A percentile compares a stretch with the other conserved stretches of the same genome.
Evolutionary conservation across 1,140 invertebrate genomes (phyloP).

Genomic region (Brachionus plicatilis): DNA sequence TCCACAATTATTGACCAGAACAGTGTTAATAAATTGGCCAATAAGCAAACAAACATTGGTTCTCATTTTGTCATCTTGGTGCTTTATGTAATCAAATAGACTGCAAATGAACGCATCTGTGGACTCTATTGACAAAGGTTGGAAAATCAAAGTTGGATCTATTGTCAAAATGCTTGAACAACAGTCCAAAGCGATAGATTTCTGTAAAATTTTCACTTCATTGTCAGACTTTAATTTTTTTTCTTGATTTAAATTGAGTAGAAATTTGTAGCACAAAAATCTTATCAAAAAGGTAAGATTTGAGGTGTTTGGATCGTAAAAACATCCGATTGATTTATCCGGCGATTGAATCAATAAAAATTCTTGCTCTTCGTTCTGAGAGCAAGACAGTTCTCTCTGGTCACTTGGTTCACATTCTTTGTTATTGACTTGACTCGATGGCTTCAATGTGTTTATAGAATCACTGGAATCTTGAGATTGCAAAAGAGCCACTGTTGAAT

Average conservation of each 20-base stretch:
- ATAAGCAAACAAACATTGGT: not conserved
- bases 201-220: constrained; percentile 72
- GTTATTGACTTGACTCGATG: constrained; percentile 42
- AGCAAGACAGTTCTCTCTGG: not conserved
- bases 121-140: constrained; percentile 21
- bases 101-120: not conserved
- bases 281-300: constrained; percentile 70
- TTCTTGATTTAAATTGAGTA: constrained; percentile 63
- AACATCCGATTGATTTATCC: constrained; percentile 42
- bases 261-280: constrained; percentile 68
- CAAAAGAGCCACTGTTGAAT: not conserved
- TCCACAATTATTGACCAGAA: constrained; percentile 42
- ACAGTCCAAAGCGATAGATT: constrained; percentile 71
- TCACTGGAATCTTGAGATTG: not conserved
- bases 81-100: constrained; percentile 11
- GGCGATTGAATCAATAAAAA: not conserved
- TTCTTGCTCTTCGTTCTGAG: not conserved
- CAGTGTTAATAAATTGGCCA: constrained; percentile 11
- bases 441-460: not conserved
- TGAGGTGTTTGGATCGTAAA: constrained; percentile 62
- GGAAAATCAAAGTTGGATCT: constrained; percentile 60
- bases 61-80: constrained; percentile 36
- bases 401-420: not conserved
- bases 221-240: constrained; percentile 64
- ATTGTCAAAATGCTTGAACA: constrained; percentile 65